A percentile compares a stretch with the other conserved stretches of the same genome.
Conservation (phyloP, 2,797 vertebrate genomes). For the Anabacerthia variegaticeps region DNA sequence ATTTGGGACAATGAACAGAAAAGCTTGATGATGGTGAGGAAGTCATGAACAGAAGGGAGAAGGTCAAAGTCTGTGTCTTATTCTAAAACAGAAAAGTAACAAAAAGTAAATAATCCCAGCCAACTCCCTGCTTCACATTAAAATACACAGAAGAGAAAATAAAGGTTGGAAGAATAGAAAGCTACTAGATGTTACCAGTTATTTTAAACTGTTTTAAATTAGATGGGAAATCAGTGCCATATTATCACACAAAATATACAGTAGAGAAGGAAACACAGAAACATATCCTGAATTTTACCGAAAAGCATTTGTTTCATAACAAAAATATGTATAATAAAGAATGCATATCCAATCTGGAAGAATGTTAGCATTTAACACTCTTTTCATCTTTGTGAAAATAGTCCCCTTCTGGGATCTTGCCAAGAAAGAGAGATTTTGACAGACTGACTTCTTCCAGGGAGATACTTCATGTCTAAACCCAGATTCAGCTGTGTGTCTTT, state of each 20-base stretch:
- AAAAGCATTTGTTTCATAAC: constrained; percentile 59
- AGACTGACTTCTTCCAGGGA: constrained; percentile 34
- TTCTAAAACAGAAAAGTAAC: background rate
- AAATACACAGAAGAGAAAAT: background rate
- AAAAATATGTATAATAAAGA: constrained; percentile 53
- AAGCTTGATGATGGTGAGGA: background rate
- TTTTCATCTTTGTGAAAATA: constrained; percentile 55
- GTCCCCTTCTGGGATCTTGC: constrained; percentile 16
- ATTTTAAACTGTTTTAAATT: constrained; percentile 49
- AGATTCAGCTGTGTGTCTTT: background rate
- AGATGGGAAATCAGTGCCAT: constrained; percentile 23
- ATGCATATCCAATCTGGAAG: constrained; percentile 34
- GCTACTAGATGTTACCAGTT: constrained; percentile 16
- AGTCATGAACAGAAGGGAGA: background rate
- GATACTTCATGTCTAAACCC: background rate
- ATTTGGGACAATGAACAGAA: background rate
- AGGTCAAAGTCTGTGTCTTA: background rate
- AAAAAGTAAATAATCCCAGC: background rate
- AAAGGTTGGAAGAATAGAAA: background rate
- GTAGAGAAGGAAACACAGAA: constrained; percentile 26
- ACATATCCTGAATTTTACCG: constrained; percentile 28
- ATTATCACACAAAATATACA: constrained; percentile 36
- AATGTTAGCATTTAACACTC: constrained; percentile 58
- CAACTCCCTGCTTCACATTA: background rate
- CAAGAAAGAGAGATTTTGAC: constrained; percentile 38